These are phyloP conservation scores for Formica exsecta DNA, from an alignment of 1,140 invertebrate species.

Conservation along the genomic window DNA sequence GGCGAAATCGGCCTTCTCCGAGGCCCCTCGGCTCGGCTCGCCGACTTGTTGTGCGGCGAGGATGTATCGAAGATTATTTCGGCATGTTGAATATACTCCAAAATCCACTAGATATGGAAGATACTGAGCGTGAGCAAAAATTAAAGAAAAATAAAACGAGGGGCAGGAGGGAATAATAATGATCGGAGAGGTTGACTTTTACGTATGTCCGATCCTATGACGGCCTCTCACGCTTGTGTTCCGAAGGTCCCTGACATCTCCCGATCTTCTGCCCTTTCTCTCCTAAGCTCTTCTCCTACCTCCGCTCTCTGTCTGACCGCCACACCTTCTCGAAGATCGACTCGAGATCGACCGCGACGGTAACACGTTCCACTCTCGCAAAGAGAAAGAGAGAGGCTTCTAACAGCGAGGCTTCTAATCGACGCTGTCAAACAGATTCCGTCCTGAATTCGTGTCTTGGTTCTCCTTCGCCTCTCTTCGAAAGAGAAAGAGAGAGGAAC, in stretches of 20 bases:
- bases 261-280: conserved; percentile 63
- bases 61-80: conserved; percentile 64
- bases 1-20: conserved; percentile 24
- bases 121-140: conserved; percentile 18
- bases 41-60: conserved; percentile 53
- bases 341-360: conserved; percentile 58
- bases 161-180: background rate
- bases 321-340: conserved; percentile 72
- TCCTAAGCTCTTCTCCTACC: conserved; percentile 30
- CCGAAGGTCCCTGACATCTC: conserved; percentile 63
- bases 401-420: conserved; percentile 73
- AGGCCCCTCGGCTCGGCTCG: conserved; percentile 21
- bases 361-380: conserved; percentile 61
- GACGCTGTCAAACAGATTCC: conserved; percentile 73
- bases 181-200: background rate
- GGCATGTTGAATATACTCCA: conserved; percentile 62
- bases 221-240: conserved; percentile 53
- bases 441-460: conserved; percentile 80
- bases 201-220: conserved; percentile 43
- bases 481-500: conserved; percentile 68
- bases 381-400: conserved; percentile 62
- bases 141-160: background rate
- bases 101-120: conserved; percentile 55
- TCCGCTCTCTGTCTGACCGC: conserved; percentile 62
- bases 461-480: conserved; percentile 42